Percentiles rank a stretch among this genome's conserved stretches.
Evolutionary conservation across 2,888 invertebrate species (phyloP).

Genomic region (Clitarchus hookeri): DNA sequence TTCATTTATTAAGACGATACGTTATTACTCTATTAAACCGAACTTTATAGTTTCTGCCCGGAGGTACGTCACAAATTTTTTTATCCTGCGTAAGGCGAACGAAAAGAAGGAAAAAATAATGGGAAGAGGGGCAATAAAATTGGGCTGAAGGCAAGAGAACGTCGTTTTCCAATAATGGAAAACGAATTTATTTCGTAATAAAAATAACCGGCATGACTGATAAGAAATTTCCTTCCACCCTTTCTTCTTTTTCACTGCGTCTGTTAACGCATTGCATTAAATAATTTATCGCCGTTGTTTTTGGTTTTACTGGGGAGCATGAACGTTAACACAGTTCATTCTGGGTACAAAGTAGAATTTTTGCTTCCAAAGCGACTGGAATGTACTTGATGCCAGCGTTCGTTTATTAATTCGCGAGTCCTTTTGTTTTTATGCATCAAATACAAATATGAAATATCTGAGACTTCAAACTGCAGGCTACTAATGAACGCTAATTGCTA

Average conservation of each 20-base stretch:
- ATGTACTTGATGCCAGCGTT: too few relatives aligned
- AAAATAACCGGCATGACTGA: background rate
- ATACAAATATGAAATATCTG: too few relatives aligned
- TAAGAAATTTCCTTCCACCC: background rate
- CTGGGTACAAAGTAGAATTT: too few relatives aligned
- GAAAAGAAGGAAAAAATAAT: background rate
- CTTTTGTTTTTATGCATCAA: too few relatives aligned
- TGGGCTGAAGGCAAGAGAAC: background rate
- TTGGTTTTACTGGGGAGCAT: background rate
- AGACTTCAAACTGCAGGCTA: too few relatives aligned
- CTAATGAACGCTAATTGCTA: too few relatives aligned
- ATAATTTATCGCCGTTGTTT: background rate
- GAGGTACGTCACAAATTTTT: background rate
- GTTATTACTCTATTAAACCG: background rate
- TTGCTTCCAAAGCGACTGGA: too few relatives aligned
- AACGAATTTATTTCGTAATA: slow-evolving; percentile 10
- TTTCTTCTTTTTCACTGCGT: background rate
- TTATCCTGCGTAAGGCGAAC: background rate
- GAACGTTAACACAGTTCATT: too few relatives aligned
- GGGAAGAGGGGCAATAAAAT: background rate
- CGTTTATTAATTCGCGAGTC: too few relatives aligned
- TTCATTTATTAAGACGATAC: background rate
- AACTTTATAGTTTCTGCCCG: background rate
- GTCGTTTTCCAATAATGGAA: slow-evolving; percentile 14
- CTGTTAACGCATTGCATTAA: background rate